Evolutionary conservation across 2,797 vertebrate species (phyloP), one percentile per base, ranked within the genome.

Genomic region (Tarsius wallacei): DNA sequence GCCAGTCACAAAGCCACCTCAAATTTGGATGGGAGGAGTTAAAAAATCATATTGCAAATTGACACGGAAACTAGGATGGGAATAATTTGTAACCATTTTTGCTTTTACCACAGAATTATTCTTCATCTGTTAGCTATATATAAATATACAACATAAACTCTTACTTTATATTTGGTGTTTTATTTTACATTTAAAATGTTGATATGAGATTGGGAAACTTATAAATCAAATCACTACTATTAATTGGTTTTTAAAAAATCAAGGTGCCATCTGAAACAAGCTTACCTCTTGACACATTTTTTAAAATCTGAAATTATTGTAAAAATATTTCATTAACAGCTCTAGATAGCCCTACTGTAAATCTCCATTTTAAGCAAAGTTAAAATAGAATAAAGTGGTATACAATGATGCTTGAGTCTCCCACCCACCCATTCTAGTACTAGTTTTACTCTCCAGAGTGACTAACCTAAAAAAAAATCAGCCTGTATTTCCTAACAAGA

Each of bases 371-470:
- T 57, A 63, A 92, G 16, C 55, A 77, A 90, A n/a, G 10, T 84
- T 95, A 82, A 76, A 87, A 85, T 70, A 84, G 17, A 92, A 73
- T 87, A 76, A 49, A 74, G 71, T 71, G 66, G 42, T 78, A 33
- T 82, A 14, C 22, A 90, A 15, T 74, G 24, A 87, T 15, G 84
- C 64, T 77, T 70, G 36, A 42, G 13, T 92, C 12, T 74, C 26
- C n/a, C 36, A 57, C 16, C 59, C 3, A 71, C 28, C 26, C 11
- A n/a, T 28, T 15, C 63, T 59, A 66, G 31, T 4, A 55, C 26
- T 73, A 19, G 2, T 81, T 7, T 51, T 68, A 42, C 31, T 87
- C 21, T n/a, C 4, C 36, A 59, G 24, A n/a, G 16, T 76, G 19
- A 61, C 26, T 21, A 59, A 49, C 47, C n/a, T 59, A 19, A 84